Percentiles rank a stretch among this genome's conserved stretches.
Conservation (phyloP, 2,797 vertebrate genomes). For the Periparus ater region DNA sequence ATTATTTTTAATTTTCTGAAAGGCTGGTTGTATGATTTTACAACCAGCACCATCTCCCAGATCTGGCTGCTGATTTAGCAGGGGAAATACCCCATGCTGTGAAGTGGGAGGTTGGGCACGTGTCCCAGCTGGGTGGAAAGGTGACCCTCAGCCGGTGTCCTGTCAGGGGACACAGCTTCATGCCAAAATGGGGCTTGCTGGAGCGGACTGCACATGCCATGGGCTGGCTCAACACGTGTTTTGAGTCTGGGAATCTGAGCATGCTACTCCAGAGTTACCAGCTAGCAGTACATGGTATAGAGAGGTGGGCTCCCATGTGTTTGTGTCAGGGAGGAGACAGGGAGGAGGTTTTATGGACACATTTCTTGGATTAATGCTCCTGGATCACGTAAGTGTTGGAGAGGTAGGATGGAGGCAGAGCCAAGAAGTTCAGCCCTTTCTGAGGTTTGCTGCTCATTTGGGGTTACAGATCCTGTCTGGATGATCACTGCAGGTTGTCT, state of each 20-base stretch:
- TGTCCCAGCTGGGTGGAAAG: background rate
- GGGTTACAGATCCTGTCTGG: background rate
- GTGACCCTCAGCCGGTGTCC: background rate
- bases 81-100: background rate
- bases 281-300: background rate
- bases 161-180: background rate
- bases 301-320: background rate
- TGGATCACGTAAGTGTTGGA: background rate
- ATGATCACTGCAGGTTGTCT: background rate
- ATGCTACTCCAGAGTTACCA: background rate
- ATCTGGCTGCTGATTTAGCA: background rate
- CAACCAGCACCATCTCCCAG: background rate
- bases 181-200: background rate
- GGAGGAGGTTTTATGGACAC: background rate
- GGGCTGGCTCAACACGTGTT: accelerated
- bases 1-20: background rate
- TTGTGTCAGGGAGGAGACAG: background rate
- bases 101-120: accelerated
- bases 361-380: background rate
- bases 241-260: background rate
- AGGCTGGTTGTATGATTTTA: background rate
- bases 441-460: background rate
- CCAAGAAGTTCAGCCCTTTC: background rate
- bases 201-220: accelerated
- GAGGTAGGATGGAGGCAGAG: background rate